A percentile compares a stretch with the other conserved stretches of the same genome.
Conservation (phyloP, 37 sponge, comb jelly and placozoan genomes). For the Dysidea cf. avara region DNA sequence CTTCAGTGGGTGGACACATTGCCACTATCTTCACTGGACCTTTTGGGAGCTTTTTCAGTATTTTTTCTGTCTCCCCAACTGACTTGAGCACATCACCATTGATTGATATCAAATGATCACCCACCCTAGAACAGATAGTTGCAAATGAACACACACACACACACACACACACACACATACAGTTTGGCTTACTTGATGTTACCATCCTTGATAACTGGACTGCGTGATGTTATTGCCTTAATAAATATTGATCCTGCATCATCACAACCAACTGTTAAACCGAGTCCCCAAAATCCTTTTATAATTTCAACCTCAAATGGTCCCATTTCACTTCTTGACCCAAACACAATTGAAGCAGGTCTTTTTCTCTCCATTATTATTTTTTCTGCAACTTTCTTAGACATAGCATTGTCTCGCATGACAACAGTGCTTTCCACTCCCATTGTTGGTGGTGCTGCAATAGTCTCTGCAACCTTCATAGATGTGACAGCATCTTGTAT, state of each 20-base stretch:
- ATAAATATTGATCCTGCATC: conserved; percentile 51
- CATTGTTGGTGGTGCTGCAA: too few relatives aligned
- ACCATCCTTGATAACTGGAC: conserved; percentile 61
- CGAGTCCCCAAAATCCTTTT: conserved; percentile 62
- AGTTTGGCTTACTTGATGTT: conserved; percentile 44
- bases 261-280: conserved; percentile 33
- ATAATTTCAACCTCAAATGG: conserved; percentile 70
- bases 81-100: conserved; percentile 35
- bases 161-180: conserved; percentile 9
- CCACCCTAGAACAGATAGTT: conserved; percentile 35
- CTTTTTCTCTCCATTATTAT: background rate
- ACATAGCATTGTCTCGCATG: too few relatives aligned
- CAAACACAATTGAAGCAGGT: background rate
- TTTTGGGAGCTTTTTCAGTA: conserved; percentile 53
- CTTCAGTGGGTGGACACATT: conserved; percentile 62
- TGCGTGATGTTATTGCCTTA: conserved; percentile 38
- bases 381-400: too few relatives aligned
- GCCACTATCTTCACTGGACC: conserved; percentile 55
- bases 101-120: conserved; percentile 61
- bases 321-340: conserved; percentile 9
- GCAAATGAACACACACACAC: conserved; percentile 1
- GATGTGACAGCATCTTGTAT: too few relatives aligned
- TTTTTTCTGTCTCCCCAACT: conserved; percentile 21
- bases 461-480: too few relatives aligned
- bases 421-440: too few relatives aligned